phyloP scores from a whole-genome alignment of 1,140 invertebrate genomes.

The Callitettix versicolor region DNA sequence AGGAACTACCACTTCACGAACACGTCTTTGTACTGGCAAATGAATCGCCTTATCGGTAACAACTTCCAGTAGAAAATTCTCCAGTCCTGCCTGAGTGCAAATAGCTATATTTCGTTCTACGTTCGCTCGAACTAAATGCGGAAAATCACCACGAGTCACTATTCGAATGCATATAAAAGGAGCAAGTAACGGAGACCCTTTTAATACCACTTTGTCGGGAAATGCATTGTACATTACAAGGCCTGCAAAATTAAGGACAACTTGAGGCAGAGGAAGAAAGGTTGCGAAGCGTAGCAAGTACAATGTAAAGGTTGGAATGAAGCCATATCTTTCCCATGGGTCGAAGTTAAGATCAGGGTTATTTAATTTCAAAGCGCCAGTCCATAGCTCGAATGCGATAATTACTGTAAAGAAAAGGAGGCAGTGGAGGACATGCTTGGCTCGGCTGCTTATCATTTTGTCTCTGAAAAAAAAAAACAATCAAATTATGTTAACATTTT shows the following conservation, averaged over 20 bases:
- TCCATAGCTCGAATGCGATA: constrained; percentile 62
- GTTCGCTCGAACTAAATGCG: constrained; percentile 82
- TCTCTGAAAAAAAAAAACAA: constrained; percentile 9
- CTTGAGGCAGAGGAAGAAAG: constrained; percentile 79
- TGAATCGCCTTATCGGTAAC: constrained; percentile 86
- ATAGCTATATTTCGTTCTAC: constrained; percentile 80
- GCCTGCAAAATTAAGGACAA: constrained; percentile 85
- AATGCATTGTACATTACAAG: constrained; percentile 90
- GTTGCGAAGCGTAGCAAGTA: constrained; percentile 74
- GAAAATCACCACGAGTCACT: constrained; percentile 91
- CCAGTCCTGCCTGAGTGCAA: constrained; percentile 79
- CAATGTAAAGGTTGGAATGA: constrained; percentile 51
- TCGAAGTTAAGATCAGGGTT: constrained; percentile 51
- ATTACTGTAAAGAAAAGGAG: constrained; percentile 62
- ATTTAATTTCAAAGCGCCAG: constrained; percentile 62
- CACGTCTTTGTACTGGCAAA: constrained; percentile 56
- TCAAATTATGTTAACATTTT: not conserved
- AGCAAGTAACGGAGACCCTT: constrained; percentile 79
- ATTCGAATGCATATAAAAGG: constrained; percentile 93
- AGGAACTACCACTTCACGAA: constrained; percentile 80
- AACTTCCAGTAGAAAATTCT: constrained; percentile 95
- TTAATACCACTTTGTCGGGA: constrained; percentile 81
- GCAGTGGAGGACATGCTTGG: constrained; percentile 70
- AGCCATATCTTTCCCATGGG: constrained; percentile 71
- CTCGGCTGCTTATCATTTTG: constrained; percentile 47